These are phyloP conservation scores for Plecotus auritus DNA, from an alignment of 2,113 vertebrate genomes.

Conservation along the genomic window DNA sequence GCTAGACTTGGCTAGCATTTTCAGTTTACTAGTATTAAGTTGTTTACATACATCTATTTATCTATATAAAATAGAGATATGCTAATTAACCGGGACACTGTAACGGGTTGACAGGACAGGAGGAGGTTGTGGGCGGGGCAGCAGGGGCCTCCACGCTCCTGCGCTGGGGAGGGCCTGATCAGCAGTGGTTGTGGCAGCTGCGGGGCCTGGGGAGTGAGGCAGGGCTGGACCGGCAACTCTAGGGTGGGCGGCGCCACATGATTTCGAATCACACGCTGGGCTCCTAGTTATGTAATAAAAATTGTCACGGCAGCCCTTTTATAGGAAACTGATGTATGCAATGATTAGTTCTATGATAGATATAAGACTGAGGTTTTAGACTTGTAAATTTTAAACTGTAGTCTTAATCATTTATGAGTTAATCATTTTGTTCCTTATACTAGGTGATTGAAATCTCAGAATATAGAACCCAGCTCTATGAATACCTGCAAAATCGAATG, in stretches of 20 bases:
- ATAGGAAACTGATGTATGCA: not conserved
- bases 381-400: not conserved
- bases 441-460: conserved; percentile 98
- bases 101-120: no score
- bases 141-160: no score
- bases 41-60: not conserved
- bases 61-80: no score
- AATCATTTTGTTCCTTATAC: conserved; percentile 18
- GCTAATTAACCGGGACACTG: no score
- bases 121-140: no score
- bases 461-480: conserved; percentile 95
- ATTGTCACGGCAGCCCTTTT: not conserved
- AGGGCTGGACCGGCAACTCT: no score
- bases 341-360: not conserved
- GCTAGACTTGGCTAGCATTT: not conserved
- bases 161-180: no score
- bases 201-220: no score
- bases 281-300: not conserved
- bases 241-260: no score
- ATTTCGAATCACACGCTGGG: no score
- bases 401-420: not conserved
- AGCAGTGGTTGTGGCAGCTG: no score
- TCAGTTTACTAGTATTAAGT: not conserved
- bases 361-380: not conserved
- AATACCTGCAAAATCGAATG: conserved; percentile 99